Base-by-base conservation (phyloP, 2,888 invertebrate genomes). In the Craniophora ligustri region DNA sequence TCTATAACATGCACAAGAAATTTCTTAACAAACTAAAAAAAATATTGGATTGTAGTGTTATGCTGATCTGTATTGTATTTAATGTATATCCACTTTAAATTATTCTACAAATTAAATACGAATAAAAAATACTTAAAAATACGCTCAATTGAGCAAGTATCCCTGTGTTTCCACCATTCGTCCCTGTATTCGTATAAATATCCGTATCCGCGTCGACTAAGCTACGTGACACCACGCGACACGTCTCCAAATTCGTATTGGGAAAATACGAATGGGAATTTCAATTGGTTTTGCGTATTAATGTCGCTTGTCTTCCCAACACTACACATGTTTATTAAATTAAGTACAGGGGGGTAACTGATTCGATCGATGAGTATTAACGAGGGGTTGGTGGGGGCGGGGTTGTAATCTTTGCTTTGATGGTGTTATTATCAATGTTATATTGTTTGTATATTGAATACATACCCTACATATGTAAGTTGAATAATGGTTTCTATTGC, bases 281-380 rank as follows among this genome's bases (percentile, higher is more conserved):
- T 82, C 80, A 85, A 88, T 86, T 85, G 82, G 81, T 81, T 85
- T 79, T 82, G 72, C 77, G 81, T 81, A 84, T 82, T 82, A 78
- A 79, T 72, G 78, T 76, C 78, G 73, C 72, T 75, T 81, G 78
- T 81, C 75, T 75, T 67, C 44, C 51, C 65, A 66, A 16, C 39
- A 67, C 54, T 50, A 47, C 15, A 50, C 32, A 34, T 58, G 68
- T 67, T 70, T 78, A 73, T 70, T 71, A 67, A 67, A 69, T 70
- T 66, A 68, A 51, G 49, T 40, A 46, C 38, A 50, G 50, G 58
- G 50, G 58, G 42, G 39, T 35, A 40, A 46, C 8, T 40, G 45
- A 26, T 32, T 53, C 34, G 34, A 57, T 61, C 50, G 36, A 41
- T 54, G 16, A 26, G 39, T 51, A 49, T 57, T 53, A 64, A 49